Percentiles rank a stretch among this genome's conserved stretches.
phyloP scores from a whole-genome alignment of 1,140 invertebrate genomes.

The Limonius californicus region DNA sequence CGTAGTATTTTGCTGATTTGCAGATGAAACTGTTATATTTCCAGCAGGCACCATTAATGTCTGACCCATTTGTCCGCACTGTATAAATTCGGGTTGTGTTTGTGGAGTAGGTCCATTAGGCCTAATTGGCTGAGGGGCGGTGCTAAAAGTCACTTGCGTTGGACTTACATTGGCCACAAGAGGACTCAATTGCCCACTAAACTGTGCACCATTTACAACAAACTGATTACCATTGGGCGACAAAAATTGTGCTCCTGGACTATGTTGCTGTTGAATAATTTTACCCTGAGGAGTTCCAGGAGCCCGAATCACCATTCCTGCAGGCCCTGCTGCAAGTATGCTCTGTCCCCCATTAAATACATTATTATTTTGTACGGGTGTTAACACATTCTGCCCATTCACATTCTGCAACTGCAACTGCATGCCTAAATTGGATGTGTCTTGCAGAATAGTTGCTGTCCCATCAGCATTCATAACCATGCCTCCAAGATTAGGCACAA shows the following conservation, averaged over 20 bases:
- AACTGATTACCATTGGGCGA: constrained; percentile 70
- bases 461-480: constrained; percentile 48
- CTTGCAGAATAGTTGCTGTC: constrained; percentile 70
- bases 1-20: constrained; percentile 66
- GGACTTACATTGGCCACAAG: constrained; percentile 70
- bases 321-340: constrained; percentile 64
- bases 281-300: constrained; percentile 67
- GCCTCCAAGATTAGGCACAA: constrained; percentile 69
- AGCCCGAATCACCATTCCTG: constrained; percentile 73
- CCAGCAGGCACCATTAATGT: constrained; percentile 71
- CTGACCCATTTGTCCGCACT: constrained; percentile 66
- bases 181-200: constrained; percentile 75
- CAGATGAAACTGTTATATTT: constrained; percentile 55
- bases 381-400: constrained; percentile 71
- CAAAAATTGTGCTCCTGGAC: constrained; percentile 64
- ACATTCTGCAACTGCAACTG: constrained; percentile 76
- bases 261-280: constrained; percentile 66
- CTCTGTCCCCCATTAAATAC: constrained; percentile 58
- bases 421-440: constrained; percentile 63
- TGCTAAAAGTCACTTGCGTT: constrained; percentile 61
- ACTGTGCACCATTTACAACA: constrained; percentile 67
- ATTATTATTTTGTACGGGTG: constrained; percentile 63
- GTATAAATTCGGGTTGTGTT: constrained; percentile 66
- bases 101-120: constrained; percentile 45
- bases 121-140: constrained; percentile 51